Evolutionary conservation across 2,888 invertebrate species (phyloP).

Genomic region (Dolichomitus sp.): DNA sequence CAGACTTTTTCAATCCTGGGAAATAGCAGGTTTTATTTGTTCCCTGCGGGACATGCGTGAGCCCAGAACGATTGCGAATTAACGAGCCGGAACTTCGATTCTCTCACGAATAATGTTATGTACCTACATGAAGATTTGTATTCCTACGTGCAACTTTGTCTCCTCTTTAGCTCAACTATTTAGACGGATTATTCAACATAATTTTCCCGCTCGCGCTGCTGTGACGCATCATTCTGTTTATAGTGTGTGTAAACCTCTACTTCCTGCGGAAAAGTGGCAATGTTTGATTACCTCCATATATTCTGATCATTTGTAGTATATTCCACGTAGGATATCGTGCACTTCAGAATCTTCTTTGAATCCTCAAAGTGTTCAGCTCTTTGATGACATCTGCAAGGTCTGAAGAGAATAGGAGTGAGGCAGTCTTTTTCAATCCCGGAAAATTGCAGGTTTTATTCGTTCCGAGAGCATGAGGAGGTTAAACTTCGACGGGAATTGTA

Average conservation of each 20-base stretch:
- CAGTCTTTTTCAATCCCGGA: neutral
- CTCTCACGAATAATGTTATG: conserved; percentile 64
- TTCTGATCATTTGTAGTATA: neutral
- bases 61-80: conserved; percentile 78
- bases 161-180: conserved; percentile 49
- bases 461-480: neutral
- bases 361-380: neutral
- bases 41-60: conserved; percentile 75
- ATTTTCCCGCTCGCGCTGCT: conserved; percentile 25
- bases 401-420: neutral
- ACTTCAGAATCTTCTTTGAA: neutral
- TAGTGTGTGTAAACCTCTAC: neutral
- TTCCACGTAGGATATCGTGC: neutral
- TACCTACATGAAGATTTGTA: conserved; percentile 4
- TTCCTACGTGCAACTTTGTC: conserved; percentile 2
- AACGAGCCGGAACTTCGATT: conserved; percentile 74
- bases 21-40: too few relatives aligned
- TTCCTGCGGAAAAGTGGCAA: neutral
- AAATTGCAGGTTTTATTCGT: neutral
- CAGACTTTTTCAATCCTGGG: too few relatives aligned
- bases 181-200: conserved; percentile 13
- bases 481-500: neutral
- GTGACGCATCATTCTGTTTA: conserved; percentile 21
- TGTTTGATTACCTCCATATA: neutral
- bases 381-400: neutral